phyloP scores from a whole-genome alignment of 64 coral and sea anemone species.

The Actinia tenebrosa region DNA sequence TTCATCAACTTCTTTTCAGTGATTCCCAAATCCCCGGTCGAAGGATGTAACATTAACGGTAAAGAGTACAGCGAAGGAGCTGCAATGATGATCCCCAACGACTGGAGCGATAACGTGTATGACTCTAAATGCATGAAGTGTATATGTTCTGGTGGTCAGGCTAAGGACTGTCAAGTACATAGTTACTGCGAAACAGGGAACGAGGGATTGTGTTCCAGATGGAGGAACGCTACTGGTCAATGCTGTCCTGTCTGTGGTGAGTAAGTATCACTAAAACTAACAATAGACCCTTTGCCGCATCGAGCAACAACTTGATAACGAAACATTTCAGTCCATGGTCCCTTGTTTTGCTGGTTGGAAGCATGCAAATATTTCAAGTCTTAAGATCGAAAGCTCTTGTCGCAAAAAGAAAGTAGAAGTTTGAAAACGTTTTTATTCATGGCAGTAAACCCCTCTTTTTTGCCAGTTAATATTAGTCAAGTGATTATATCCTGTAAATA shows the following conservation, averaged over 20 bases:
- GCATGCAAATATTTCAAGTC: too few relatives aligned
- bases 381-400: too few relatives aligned
- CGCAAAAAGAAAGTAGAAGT: too few relatives aligned
- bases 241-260: conserved; percentile 21
- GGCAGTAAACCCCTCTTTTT: too few relatives aligned
- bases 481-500: too few relatives aligned
- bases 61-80: conserved; percentile 16
- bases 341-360: too few relatives aligned
- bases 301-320: too few relatives aligned
- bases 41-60: conserved; percentile 14
- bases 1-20: background rate
- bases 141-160: background rate
- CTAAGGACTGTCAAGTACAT: background rate
- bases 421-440: too few relatives aligned
- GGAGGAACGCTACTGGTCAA: background rate
- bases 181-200: background rate
- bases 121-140: conserved; percentile 9
- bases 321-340: too few relatives aligned
- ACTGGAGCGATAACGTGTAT: background rate
- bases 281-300: too few relatives aligned
- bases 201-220: background rate
- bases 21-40: background rate
- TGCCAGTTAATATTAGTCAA: too few relatives aligned
- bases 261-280: background rate
- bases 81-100: conserved; percentile 2